A percentile compares a stretch with the other conserved stretches of the same genome.
Evolutionary conservation across 1,140 invertebrate species (phyloP).

Genomic region (Caenorhabditis inopinata): DNA sequence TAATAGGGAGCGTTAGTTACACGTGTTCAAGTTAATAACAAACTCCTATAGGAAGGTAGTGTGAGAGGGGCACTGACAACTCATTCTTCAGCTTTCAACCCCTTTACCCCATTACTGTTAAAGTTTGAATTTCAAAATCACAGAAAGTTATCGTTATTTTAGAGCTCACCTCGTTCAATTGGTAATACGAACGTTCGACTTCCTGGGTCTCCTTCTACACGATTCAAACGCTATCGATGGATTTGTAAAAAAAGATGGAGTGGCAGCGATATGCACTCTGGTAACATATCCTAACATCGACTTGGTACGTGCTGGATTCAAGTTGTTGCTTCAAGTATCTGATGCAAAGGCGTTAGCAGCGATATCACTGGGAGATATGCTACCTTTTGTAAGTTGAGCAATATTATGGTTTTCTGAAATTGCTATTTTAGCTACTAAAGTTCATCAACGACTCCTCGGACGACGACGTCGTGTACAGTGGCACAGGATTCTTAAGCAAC

Average conservation of each 20-base stretch:
- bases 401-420: not conserved
- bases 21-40: too few relatives aligned
- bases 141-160: not conserved
- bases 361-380: not conserved
- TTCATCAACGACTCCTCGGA: not conserved
- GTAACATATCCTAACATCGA: not conserved
- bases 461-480: not conserved
- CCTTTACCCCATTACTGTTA: too few relatives aligned
- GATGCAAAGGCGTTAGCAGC: not conserved
- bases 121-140: too few relatives aligned
- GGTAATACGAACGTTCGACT: not conserved
- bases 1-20: too few relatives aligned
- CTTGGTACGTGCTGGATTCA: not conserved
- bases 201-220: not conserved
- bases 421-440: too few relatives aligned
- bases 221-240: not conserved
- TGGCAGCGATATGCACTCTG: not conserved
- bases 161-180: not conserved
- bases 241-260: not conserved
- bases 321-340: not conserved
- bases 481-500: conserved; percentile 13
- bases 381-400: not conserved
- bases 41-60: too few relatives aligned
- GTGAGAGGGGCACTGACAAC: too few relatives aligned
- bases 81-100: too few relatives aligned